These are phyloP conservation scores for Lochmaea crataegi DNA, from an alignment of 2,888 invertebrate species.

Conservation along the genomic window DNA sequence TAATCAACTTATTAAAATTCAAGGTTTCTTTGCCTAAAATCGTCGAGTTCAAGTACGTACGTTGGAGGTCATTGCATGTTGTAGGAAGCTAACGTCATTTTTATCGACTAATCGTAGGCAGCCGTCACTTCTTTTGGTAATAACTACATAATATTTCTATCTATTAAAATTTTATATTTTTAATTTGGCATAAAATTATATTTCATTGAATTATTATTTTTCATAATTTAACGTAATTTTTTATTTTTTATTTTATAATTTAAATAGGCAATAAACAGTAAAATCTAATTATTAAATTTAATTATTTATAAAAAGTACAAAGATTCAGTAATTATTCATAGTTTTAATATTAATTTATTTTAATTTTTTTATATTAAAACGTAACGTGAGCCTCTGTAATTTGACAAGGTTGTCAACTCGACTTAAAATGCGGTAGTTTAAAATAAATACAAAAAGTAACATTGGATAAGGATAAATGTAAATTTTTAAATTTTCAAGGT, in stretches of 20 bases:
- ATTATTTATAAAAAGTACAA: no score
- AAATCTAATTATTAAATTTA: no score
- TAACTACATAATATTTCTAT: no score
- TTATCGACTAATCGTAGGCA: neutral
- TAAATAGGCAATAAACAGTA: no score
- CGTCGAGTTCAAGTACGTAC: conserved; percentile 15
- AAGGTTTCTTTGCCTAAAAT: conserved; percentile 12
- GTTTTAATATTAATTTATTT: neutral
- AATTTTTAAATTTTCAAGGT: conserved; percentile 7
- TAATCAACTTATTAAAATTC: conserved; percentile 11
- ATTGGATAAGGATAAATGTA: conserved; percentile 14
- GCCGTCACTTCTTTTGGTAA: neutral
- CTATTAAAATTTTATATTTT: no score
- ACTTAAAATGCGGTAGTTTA: conserved; percentile 18
- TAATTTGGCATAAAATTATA: no score
- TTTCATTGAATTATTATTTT: no score
- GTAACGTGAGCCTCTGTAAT: neutral
- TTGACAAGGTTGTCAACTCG: conserved; percentile 28
- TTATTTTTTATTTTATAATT: no score
- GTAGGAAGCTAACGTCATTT: conserved; percentile 9
- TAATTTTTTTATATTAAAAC: neutral
- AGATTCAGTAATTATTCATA: no score
- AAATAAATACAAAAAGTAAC: conserved; percentile 19
- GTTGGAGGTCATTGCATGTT: conserved; percentile 17
- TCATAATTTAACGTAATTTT: no score